Base-by-base conservation (phyloP, 2,113 vertebrate genomes). In the Crypturellus undulatus region DNA sequence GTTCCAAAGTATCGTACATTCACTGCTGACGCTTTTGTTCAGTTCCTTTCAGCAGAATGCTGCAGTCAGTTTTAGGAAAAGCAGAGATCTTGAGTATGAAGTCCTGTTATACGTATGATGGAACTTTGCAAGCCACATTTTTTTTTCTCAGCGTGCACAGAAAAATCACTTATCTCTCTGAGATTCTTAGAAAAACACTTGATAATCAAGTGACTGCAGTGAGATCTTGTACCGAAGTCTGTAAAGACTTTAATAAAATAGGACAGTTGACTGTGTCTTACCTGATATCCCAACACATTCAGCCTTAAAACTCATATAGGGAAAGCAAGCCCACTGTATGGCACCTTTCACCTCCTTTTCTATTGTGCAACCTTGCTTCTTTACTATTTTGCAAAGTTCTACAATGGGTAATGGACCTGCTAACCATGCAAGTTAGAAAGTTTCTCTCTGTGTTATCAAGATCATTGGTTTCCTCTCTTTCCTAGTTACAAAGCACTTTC, bases 141-240 rank as follows among this genome's bases (percentile, higher is more conserved):
- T 69, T 71, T 63, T 60, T 59, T 77, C 51, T 63, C 45, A 32
- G 71, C 18, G 18, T 75, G 42, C 72, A 79, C 47, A 45, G 88
- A 71, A 54, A 65, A 68, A 76, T 86, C 45, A 32, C 7, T 81
- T 88, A 30, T 92, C 40, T 91, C 36, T 45, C 51, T 40, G 45
- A 69, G 30, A 69, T 93, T 96, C 85, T 89, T n/a, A 70, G 95
- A 87, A 95, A 73, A 73, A 64, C 26, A 13, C 32, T 75, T 45
- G 77, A 79, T 93, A 26, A 1, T 11, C 10, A 52, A 75, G 32
- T 36, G 83, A 71, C 60, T 76, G 42, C 52, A 84, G 42, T 0
- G 0, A 86, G 38, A n/a, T 40, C 68, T 84, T 90, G 43, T 42
- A n/a, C 54, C 45, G n/a, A 64, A 77, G 64, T 67, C 30, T 89